phyloP scores from a whole-genome alignment of 2,888 invertebrate species.

The Eupithecia abbreviata region DNA sequence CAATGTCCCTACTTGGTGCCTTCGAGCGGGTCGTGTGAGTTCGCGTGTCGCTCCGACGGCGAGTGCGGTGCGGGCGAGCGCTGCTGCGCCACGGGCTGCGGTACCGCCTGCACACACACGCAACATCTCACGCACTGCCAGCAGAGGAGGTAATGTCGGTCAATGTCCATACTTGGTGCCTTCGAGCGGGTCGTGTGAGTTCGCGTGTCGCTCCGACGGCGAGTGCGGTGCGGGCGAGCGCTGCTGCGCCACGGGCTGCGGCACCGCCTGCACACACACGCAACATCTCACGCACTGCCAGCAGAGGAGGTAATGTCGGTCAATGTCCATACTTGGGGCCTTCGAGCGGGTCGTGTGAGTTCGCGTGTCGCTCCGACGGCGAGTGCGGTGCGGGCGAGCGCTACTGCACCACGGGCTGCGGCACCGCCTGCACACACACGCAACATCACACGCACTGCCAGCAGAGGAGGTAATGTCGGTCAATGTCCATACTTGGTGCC shows the following conservation, averaged over 20 bases:
- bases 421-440: slow-evolving; percentile 90
- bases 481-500: slow-evolving; percentile 94
- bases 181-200: slow-evolving; percentile 87
- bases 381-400: slow-evolving; percentile 88
- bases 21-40: slow-evolving; percentile 87
- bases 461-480: slow-evolving; percentile 84
- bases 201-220: slow-evolving; percentile 90
- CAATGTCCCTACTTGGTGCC: slow-evolving; percentile 94
- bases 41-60: slow-evolving; percentile 90
- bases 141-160: slow-evolving; percentile 84
- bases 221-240: slow-evolving; percentile 88
- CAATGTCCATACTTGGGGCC: slow-evolving; percentile 94
- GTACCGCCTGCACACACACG: slow-evolving; percentile 90
- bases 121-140: slow-evolving; percentile 90
- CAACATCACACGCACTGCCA: slow-evolving; percentile 90
- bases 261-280: slow-evolving; percentile 90
- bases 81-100: slow-evolving; percentile 94
- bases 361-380: slow-evolving; percentile 90
- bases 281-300: slow-evolving; percentile 90
- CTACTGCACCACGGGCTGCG: slow-evolving; percentile 94
- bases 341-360: slow-evolving; percentile 87
- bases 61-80: slow-evolving; percentile 88
- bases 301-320: slow-evolving; percentile 84
- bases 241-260: slow-evolving; percentile 94
- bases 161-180: slow-evolving; percentile 94